Evolutionary conservation across 2,113 vertebrate genomes (phyloP).

Genomic region (Hippocampus guttulatus): DNA sequence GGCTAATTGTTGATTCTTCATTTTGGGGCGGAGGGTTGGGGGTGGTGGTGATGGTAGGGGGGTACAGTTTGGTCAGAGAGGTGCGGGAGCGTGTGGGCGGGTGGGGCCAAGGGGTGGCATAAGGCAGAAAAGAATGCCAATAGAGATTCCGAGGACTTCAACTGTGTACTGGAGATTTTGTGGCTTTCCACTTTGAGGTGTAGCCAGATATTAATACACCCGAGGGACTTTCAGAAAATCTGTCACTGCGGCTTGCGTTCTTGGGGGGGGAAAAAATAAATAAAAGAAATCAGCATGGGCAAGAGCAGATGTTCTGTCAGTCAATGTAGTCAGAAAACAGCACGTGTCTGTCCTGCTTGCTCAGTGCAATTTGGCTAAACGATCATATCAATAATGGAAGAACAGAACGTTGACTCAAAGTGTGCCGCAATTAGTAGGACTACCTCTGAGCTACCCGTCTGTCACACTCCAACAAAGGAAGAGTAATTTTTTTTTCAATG

Average conservation of each 20-base stretch:
- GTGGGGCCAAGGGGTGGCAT: constrained; percentile 28
- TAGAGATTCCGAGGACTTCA: constrained; percentile 47
- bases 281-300: constrained; percentile 8
- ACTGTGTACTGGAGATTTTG: constrained; percentile 54
- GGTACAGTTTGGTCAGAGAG: constrained; percentile 61
- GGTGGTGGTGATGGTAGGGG: constrained; percentile 12
- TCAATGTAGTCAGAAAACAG: neutral
- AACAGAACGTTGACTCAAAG: neutral
- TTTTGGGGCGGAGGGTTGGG: neutral
- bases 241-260: constrained; percentile 32
- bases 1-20: constrained; percentile 18
- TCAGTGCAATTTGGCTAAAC: neutral
- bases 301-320: constrained; percentile 14
- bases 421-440: neutral
- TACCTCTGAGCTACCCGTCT: neutral
- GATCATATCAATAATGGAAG: neutral
- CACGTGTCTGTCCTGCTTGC: neutral
- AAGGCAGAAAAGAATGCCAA: constrained; percentile 57
- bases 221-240: constrained; percentile 36
- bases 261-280: constrained; percentile 13
- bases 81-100: constrained; percentile 20
- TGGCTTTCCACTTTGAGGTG: constrained; percentile 48
- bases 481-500: neutral
- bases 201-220: constrained; percentile 56
- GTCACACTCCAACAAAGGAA: neutral